A percentile compares a stretch with the other conserved stretches of the same genome.
Evolutionary conservation across 1,140 invertebrate genomes (phyloP).

Genomic region (Piezodorus guildinii): DNA sequence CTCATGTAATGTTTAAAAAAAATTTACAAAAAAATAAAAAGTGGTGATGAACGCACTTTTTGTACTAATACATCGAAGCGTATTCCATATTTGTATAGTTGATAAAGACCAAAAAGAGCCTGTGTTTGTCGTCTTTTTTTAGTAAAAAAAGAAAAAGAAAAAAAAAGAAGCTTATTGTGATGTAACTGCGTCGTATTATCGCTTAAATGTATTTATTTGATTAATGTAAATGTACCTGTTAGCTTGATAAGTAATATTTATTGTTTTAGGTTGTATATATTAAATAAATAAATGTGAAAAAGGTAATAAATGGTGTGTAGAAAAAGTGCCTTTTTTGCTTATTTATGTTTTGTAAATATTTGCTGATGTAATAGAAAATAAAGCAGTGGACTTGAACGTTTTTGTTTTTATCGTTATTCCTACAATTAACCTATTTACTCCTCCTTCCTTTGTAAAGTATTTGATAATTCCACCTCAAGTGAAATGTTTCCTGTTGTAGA

Average conservation of each 20-base stretch:
- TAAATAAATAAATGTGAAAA: neutral
- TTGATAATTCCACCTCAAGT: too few relatives aligned
- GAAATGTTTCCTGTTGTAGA: too few relatives aligned
- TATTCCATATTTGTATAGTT: constrained; percentile 14
- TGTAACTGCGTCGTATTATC: constrained; percentile 19
- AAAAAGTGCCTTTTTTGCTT: constrained; percentile 25
- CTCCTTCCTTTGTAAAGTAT: too few relatives aligned
- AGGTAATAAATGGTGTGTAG: constrained; percentile 15
- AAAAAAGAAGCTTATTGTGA: constrained; percentile 22
- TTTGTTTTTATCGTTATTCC: neutral
- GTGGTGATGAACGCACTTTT: constrained; percentile 19
- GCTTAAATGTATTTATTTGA: constrained; percentile 12
- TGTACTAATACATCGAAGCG: constrained; percentile 23
- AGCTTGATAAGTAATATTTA: constrained; percentile 8
- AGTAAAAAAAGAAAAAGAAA: too few relatives aligned
- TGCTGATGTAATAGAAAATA: constrained; percentile 6
- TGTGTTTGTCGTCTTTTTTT: neutral
- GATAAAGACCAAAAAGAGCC: constrained; percentile 8
- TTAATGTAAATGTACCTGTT: constrained; percentile 22
- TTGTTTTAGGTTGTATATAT: constrained; percentile 15
- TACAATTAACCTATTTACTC: too few relatives aligned
- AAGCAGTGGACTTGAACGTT: constrained; percentile 1
- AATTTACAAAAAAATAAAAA: too few relatives aligned
- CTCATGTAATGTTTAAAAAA: constrained; percentile 20
- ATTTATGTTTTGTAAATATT: constrained; percentile 20